A percentile compares a stretch with the other conserved stretches of the same genome.
Evolutionary conservation across 2,113 vertebrate genomes (phyloP).

Genomic region (Pedetes capensis): DNA sequence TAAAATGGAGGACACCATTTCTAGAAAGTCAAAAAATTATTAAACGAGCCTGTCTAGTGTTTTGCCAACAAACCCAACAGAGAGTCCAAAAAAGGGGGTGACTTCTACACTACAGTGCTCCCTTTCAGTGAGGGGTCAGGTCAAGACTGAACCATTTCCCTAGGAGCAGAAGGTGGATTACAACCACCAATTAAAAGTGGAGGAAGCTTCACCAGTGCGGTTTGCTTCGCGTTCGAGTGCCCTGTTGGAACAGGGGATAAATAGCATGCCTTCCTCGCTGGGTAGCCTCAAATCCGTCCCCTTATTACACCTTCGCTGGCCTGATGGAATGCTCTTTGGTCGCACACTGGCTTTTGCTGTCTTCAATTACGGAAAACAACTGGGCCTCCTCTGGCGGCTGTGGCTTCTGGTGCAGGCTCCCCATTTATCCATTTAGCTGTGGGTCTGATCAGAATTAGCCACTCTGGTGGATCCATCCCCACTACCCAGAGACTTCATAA

Average conservation of each 20-base stretch:
- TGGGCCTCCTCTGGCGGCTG: background rate
- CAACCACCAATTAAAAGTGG: background rate
- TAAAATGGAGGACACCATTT: background rate
- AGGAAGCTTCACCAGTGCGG: background rate
- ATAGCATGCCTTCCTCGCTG: background rate
- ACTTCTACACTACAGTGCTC: background rate
- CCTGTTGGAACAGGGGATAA: background rate
- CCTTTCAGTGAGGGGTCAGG: background rate
- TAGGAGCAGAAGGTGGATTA: background rate
- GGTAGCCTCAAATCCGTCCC: background rate
- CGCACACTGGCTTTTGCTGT: background rate
- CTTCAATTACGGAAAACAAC: conserved; percentile 9
- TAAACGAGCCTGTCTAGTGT: background rate
- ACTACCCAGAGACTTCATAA: conserved; percentile 30
- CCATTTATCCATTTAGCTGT: conserved; percentile 53
- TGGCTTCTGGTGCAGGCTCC: background rate
- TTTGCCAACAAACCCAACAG: background rate
- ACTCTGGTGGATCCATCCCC: conserved; percentile 20
- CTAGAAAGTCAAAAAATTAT: background rate
- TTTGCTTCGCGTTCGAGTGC: background rate
- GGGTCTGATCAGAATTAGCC: conserved; percentile 48
- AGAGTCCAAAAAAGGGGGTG: background rate
- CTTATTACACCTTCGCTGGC: background rate
- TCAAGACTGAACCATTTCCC: background rate
- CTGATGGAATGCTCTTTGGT: background rate